Conservation (phyloP, 2,797 vertebrate species). For the Rhinella marina region DNA sequence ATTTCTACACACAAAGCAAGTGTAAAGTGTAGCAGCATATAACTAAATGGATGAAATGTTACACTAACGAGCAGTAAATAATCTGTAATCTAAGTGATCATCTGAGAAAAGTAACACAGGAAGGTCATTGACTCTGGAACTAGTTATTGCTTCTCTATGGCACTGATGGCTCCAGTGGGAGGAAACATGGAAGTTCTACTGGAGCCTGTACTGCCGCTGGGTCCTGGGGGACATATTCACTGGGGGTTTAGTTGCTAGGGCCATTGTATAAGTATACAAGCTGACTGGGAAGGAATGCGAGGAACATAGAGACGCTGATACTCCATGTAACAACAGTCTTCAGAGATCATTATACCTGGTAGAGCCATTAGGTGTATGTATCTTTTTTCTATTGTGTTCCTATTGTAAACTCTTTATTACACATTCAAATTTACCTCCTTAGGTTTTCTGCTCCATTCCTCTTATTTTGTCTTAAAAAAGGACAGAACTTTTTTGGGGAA, state of each 20-base stretch:
- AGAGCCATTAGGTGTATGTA: background rate
- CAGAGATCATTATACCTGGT: background rate
- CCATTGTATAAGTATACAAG: background rate
- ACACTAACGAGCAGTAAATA: background rate
- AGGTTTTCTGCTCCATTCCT: background rate
- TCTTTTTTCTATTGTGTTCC: background rate
- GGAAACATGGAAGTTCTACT: background rate
- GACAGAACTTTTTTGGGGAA: too few relatives aligned
- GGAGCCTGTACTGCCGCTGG: background rate
- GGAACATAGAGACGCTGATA: background rate
- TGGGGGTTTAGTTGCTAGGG: conserved; percentile 23
- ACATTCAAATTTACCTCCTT: background rate
- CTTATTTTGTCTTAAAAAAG: background rate
- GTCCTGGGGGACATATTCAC: background rate
- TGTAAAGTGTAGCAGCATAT: background rate
- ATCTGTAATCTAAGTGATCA: background rate
- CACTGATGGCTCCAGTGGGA: background rate
- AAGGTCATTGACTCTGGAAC: background rate
- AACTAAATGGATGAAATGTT: background rate
- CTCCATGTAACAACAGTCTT: background rate
- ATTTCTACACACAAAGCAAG: too few relatives aligned
- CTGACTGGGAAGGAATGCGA: conserved; percentile 7
- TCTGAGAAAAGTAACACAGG: background rate
- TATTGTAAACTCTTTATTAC: background rate
- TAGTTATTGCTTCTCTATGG: background rate